Conservation (phyloP, 2,888 invertebrate species). For the Eumacrocentrus americanus region DNA sequence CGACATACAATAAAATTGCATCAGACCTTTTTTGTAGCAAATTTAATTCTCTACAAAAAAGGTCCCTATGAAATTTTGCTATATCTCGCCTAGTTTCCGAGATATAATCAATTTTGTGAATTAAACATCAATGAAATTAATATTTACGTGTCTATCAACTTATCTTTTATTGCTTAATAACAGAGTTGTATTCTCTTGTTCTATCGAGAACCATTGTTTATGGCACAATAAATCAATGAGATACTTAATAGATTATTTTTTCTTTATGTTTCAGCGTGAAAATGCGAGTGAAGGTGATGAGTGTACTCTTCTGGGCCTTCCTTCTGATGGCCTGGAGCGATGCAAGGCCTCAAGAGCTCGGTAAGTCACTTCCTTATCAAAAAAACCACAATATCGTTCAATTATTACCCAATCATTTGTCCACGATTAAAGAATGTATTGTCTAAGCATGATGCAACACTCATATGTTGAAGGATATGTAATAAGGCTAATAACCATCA, state of each 20-base stretch:
- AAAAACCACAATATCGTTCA: background rate
- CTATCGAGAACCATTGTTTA: too few species aligned
- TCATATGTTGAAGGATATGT: too few species aligned
- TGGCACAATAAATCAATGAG: background rate
- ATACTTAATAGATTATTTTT: constrained; percentile 2
- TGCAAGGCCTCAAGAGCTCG: constrained; percentile 51
- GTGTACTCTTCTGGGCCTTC: constrained; percentile 46
- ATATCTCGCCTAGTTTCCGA: too few species aligned
- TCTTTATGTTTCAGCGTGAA: constrained; percentile 51
- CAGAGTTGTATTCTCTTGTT: too few species aligned
- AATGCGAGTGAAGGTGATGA: constrained; percentile 52
- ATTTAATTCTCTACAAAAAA: too few species aligned
- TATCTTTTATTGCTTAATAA: too few species aligned
- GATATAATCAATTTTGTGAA: too few species aligned
- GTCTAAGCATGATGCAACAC: constrained; percentile 3
- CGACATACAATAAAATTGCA: too few species aligned
- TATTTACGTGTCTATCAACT: too few species aligned
- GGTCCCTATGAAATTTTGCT: too few species aligned
- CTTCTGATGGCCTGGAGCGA: constrained; percentile 48
- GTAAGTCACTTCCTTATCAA: constrained; percentile 42
- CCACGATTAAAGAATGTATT: background rate
- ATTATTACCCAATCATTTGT: background rate
- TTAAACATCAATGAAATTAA: too few species aligned
- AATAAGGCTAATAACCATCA: constrained; percentile 2
- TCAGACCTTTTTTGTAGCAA: too few species aligned